Evolutionary conservation across 35 echinoderm and acorn worm genomes (phyloP).

Genomic region (Chiridota heheva): DNA sequence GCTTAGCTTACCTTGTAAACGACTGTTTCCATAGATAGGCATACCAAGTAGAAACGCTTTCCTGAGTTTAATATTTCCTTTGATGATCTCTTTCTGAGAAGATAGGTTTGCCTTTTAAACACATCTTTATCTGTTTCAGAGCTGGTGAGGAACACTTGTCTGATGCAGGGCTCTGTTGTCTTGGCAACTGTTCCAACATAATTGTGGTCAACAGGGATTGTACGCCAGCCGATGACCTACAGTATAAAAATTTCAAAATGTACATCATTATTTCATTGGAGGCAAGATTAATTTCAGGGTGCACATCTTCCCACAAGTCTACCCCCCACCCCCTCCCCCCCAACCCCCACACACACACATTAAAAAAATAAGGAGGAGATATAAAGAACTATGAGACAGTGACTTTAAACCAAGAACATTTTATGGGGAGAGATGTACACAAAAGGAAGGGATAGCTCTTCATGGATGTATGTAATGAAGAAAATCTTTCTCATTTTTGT

Average conservation of each 20-base stretch:
- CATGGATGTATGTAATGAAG: no score
- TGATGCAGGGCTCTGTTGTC: conserved; percentile 67
- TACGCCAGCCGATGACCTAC: conserved; percentile 85
- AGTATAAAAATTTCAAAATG: background rate
- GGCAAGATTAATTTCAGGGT: background rate
- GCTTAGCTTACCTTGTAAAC: conserved; percentile 82
- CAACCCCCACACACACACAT: no score
- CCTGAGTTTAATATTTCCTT: conserved; percentile 63
- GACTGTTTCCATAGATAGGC: conserved; percentile 75
- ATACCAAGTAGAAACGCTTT: conserved; percentile 63
- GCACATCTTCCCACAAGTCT: no score
- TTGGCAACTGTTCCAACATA: conserved; percentile 50
- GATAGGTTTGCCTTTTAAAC: conserved; percentile 80
- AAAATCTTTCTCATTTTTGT: no score
- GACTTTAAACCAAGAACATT: no score
- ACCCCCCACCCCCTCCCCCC: no score
- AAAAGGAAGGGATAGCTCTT: no score
- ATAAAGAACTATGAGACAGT: no score
- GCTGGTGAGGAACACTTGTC: conserved; percentile 88
- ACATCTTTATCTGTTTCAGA: conserved; percentile 38
- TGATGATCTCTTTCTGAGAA: conserved; percentile 80
- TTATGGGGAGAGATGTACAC: no score
- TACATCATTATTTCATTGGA: background rate
- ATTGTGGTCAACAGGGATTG: conserved; percentile 52
- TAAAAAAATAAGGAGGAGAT: no score